Evolutionary conservation across 2,113 vertebrate genomes (phyloP).

Genomic region (Phaethon lepturus): DNA sequence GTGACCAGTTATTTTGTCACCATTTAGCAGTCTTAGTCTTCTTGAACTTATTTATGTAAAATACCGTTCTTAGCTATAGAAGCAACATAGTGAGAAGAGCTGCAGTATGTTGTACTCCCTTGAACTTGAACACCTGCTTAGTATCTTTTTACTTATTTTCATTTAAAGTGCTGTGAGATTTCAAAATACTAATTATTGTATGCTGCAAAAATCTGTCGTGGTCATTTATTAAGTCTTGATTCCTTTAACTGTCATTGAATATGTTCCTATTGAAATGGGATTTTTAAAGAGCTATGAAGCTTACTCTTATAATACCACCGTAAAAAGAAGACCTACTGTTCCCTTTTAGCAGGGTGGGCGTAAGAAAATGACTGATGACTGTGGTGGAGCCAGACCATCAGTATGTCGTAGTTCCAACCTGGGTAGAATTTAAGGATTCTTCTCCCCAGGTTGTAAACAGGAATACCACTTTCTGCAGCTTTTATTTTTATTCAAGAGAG

Average conservation of each 20-base stretch:
- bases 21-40: neutral
- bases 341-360: neutral
- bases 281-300: neutral
- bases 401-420: neutral
- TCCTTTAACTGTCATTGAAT: neutral
- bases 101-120: neutral
- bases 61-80: neutral
- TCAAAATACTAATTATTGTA: neutral
- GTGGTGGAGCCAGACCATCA: neutral
- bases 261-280: neutral
- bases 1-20: neutral
- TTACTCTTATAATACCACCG: neutral
- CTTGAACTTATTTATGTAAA: neutral
- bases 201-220: neutral
- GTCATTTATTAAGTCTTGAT: neutral
- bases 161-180: neutral
- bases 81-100: neutral
- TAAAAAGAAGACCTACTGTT: neutral
- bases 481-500: conserved; percentile 37
- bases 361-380: neutral
- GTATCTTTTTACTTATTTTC: neutral
- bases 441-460: neutral
- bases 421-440: neutral
- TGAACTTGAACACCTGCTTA: neutral
- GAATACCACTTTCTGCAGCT: neutral